phyloP scores from a whole-genome alignment of 1,140 invertebrate species.

The Argopecten irradians region DNA sequence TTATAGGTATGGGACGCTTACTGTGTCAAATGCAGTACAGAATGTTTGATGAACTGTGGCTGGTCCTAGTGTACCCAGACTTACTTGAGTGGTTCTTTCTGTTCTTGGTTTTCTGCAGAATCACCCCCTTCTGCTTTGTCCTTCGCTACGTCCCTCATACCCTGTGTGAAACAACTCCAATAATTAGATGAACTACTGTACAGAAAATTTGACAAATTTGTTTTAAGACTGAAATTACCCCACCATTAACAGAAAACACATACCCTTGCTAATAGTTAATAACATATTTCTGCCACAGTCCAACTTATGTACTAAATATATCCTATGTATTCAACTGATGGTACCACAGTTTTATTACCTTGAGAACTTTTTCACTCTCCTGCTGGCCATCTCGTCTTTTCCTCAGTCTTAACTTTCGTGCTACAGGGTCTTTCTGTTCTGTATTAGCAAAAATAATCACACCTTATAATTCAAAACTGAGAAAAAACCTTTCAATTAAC shows the following conservation, averaged over 20 bases:
- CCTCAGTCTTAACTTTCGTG: slow-evolving; percentile 88
- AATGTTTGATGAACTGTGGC: no score
- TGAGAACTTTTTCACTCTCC: slow-evolving; percentile 95
- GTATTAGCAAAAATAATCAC: slow-evolving; percentile 45
- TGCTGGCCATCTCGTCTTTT: slow-evolving; percentile 82
- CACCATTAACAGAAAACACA: neutral
- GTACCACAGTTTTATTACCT: slow-evolving; percentile 78
- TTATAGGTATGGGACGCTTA: no score
- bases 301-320: no score
- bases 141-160: slow-evolving; percentile 98
- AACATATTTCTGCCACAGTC: neutral
- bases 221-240: no score
- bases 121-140: slow-evolving; percentile 85
- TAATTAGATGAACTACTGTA: no score
- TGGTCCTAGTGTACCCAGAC: no score
- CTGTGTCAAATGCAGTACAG: no score
- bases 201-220: no score
- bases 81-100: slow-evolving; percentile 66
- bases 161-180: slow-evolving; percentile 64
- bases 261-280: neutral
- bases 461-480: neutral
- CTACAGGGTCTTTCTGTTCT: slow-evolving; percentile 88
- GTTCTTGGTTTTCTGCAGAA: slow-evolving; percentile 60
- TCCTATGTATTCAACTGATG: no score
- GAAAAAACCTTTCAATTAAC: no score